Percentiles rank a stretch among this genome's conserved stretches.
These are phyloP conservation scores for Miltochrista miniata DNA, from an alignment of 2,888 invertebrate species.

Conservation along the genomic window DNA sequence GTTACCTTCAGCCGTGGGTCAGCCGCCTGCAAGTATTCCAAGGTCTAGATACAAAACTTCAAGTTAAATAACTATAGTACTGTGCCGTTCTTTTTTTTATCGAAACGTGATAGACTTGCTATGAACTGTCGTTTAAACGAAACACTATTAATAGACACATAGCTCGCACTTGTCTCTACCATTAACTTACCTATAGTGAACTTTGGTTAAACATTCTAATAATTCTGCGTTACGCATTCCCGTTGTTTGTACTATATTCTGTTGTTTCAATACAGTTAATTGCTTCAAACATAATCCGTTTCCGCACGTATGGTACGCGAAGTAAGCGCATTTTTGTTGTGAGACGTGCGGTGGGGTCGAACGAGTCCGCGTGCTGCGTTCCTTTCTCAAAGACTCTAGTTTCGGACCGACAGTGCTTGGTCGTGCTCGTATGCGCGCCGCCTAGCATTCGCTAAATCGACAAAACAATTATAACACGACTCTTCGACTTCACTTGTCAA, in stretches of 20 bases:
- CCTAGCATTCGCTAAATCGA: slow-evolving; percentile 23
- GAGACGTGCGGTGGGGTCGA: slow-evolving; percentile 46
- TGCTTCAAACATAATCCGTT: slow-evolving; percentile 37
- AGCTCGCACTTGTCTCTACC: too few species aligned
- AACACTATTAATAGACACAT: too few species aligned
- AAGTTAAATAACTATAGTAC: background rate
- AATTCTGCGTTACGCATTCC: background rate
- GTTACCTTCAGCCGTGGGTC: slow-evolving; percentile 26
- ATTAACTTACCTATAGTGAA: background rate
- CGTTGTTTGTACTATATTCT: background rate
- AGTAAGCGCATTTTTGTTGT: slow-evolving; percentile 45
- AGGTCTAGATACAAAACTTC: slow-evolving; percentile 17
- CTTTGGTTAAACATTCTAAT: background rate
- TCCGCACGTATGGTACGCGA: slow-evolving; percentile 35
- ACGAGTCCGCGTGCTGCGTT: slow-evolving; percentile 44
- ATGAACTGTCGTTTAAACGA: background rate
- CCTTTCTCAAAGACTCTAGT: slow-evolving; percentile 66
- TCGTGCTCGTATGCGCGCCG: slow-evolving; percentile 52
- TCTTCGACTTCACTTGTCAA: slow-evolving; percentile 33
- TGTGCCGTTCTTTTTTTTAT: background rate
- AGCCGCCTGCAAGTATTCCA: slow-evolving; percentile 9
- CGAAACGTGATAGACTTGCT: background rate
- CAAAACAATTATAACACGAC: slow-evolving; percentile 26
- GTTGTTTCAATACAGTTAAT: slow-evolving; percentile 32
- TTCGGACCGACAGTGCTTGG: slow-evolving; percentile 52